phyloP scores from a whole-genome alignment of 2,113 vertebrate species.

The Anser cygnoides region DNA sequence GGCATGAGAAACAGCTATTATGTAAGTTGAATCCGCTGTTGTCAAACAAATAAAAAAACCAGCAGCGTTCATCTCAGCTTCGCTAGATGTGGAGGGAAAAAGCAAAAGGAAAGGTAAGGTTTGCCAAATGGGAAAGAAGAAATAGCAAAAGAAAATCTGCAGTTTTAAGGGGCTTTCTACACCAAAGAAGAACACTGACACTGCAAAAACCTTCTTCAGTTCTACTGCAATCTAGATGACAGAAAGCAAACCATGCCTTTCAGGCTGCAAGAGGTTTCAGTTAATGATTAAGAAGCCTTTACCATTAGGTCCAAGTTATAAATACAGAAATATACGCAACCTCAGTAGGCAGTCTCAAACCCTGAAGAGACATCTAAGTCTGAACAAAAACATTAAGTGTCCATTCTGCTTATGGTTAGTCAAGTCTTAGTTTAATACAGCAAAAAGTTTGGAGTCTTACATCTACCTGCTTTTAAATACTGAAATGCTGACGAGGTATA shows the following conservation, averaged over 20 bases:
- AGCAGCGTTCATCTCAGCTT: constrained; percentile 5
- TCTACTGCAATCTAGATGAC: not conserved
- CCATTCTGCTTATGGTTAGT: not conserved
- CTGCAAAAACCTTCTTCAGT: not conserved
- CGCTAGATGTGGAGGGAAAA: not conserved
- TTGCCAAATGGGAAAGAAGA: not conserved
- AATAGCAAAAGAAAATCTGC: not conserved
- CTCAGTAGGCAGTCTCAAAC: not conserved
- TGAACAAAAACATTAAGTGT: not conserved
- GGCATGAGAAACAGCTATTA: constrained; percentile 54
- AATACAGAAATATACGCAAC: not conserved
- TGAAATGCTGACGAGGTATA: not conserved
- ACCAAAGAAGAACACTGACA: not conserved
- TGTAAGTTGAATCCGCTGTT: constrained; percentile 49
- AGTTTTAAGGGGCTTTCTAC: not conserved
- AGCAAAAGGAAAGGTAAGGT: not conserved
- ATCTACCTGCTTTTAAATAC: not conserved
- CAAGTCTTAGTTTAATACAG: not conserved
- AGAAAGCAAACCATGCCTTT: not conserved
- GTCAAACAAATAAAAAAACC: constrained; percentile 16
- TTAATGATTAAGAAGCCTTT: not conserved
- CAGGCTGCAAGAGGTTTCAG: not conserved
- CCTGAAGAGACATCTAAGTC: not conserved
- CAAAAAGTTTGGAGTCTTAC: not conserved
- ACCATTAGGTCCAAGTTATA: not conserved